These are phyloP conservation scores for Meloe dianella DNA, from an alignment of 2,888 invertebrate species.

Conservation along the genomic window DNA sequence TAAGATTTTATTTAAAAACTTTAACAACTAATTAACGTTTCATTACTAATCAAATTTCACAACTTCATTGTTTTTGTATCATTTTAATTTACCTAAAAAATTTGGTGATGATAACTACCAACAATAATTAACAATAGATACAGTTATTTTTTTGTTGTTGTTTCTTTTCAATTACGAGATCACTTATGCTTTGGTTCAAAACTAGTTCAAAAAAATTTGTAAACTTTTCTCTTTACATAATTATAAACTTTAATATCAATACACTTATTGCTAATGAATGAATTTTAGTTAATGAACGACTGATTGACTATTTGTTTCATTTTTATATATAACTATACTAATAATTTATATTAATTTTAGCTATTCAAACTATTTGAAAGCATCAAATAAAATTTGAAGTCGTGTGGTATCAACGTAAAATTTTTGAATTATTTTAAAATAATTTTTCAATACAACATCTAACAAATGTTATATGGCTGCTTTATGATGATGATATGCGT, in stretches of 20 bases:
- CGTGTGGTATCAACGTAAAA: not conserved
- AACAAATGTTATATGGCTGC: not conserved
- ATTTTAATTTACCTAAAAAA: conserved; percentile 21
- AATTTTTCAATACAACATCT: not conserved
- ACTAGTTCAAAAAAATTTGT: conserved; percentile 33
- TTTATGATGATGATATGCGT: conserved; percentile 7
- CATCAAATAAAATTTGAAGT: not conserved
- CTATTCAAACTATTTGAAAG: not conserved
- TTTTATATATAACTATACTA: not conserved
- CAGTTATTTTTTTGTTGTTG: conserved; percentile 21
- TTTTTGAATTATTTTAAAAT: not conserved
- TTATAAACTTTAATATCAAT: conserved; percentile 30
- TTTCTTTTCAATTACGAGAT: conserved; percentile 32
- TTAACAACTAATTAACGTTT: conserved; percentile 44
- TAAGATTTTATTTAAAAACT: conserved; percentile 38
- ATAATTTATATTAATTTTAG: not conserved
- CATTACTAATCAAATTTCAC: conserved; percentile 26
- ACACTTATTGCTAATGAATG: conserved; percentile 45
- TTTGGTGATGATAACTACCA: conserved; percentile 30
- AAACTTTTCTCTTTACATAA: conserved; percentile 24
- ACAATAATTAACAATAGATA: conserved; percentile 43
- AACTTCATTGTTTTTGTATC: conserved; percentile 20
- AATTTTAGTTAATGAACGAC: conserved; percentile 40
- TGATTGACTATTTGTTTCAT: conserved; percentile 38
- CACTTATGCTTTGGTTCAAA: conserved; percentile 44